Base-by-base conservation (phyloP, 2,888 invertebrate species). In the Pherbina coryleti region DNA sequence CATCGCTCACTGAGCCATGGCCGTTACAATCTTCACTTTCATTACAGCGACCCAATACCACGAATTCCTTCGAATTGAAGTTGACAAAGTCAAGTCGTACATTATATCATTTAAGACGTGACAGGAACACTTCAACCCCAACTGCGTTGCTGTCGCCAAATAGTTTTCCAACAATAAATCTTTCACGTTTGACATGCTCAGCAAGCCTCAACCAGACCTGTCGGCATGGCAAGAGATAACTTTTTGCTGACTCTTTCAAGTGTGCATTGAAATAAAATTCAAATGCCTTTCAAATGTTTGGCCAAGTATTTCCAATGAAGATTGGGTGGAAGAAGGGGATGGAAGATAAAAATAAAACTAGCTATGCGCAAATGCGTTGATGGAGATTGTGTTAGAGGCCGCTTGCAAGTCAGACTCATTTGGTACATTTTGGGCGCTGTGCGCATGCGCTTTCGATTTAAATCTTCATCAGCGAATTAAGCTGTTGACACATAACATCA, bases 401-500 rank as follows among this genome's bases (percentile, higher is more conserved):
- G 22, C 4, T 57, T 22, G 57, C 57, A 2, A n/a, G 8, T 7
- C 14, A 14, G 28, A 4, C 11, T 28, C 28, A 19, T 25, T 28
- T 17, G 34, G 17, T n/a, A 1, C 9, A 19, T 37, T 19, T 37
- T 22, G 67, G 37, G 22, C 67, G 57, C 37, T 69, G 19, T 60
- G 76, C 70, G 62, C 76, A 70, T 76, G 62, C 66, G 71, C 71
- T 4, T 34, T 75, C 69, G 81, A 82, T 82, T 82, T 77, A 82
- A 81, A 82, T 82, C 82, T 79, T 79, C 80, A 81, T 80, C 84
- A 83, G 84, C 85, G 87, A 87, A 87, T 87, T 87, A 87, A 87
- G 87, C 86, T 86, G 87, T 87, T 87, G 86, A 87, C 86, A 87
- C 86, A 86, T 85, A 86, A 86, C 86, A 86, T 87, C 87, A 86